Base-by-base conservation (phyloP, 2,113 vertebrate genomes). In the Daphoenositta chrysoptera region DNA sequence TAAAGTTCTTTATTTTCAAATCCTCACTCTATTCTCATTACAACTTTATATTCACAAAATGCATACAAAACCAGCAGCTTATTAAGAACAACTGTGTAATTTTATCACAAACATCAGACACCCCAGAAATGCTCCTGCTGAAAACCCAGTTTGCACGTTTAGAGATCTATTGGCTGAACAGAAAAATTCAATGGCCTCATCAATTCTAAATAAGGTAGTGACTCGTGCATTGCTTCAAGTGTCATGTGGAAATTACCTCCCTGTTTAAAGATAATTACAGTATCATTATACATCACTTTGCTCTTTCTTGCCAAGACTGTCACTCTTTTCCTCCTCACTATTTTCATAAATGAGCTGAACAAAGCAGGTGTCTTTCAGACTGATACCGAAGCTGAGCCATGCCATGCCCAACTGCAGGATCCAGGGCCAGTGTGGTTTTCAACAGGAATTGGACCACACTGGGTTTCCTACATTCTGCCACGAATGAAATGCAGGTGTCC, bases 341-440 rank as follows among this genome's bases (percentile, higher is more conserved):
- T 53, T 84, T 61, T 31, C 42, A 47, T 33, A 42, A 82, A 54
- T 21, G 61, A 66, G 15, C 33, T 66, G 51, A 78, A 45, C 69
- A 86, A 88, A 82, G 77, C 39, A 22, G 11, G 26, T 75, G 57
- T 60, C 24, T 66, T 39, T 68, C 24, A 61, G 57, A n/a, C 20
- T 83, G 39, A 39, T 48, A 33, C 39, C 0, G 1, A 76, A 44
- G 60, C 47, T 26, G 42, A 73, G 18, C 56, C 24, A 11, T 7
- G 39, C 7, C 0, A 7, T 19, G 45, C 10, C n/a, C 1, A 8
- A 1, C n/a, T 42, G n/a, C 48, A 48, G 64, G 45, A n/a, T 26
- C 30, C 4, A 5, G 31, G 18, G 26, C 24, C 31, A 5, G 14
- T 15, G n/a, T 68, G 35, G 12, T 47, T 77, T 84, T 40, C 83